These are phyloP conservation scores for Hedychridium roseum DNA, from an alignment of 2,888 invertebrate species.

Conservation along the genomic window DNA sequence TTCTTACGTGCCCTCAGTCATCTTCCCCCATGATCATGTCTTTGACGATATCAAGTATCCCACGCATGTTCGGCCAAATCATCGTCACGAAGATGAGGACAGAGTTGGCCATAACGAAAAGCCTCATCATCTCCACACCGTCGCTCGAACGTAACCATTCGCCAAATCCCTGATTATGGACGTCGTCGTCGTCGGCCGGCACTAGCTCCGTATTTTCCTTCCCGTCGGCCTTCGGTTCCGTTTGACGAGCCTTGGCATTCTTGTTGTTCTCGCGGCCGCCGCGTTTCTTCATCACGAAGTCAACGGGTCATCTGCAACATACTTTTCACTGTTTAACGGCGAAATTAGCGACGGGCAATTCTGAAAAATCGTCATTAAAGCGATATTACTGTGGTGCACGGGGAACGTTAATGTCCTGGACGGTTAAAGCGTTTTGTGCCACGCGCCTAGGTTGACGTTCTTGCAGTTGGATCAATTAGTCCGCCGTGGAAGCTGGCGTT, in stretches of 20 bases:
- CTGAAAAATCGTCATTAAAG: too few species aligned
- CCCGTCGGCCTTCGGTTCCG: conserved; percentile 20
- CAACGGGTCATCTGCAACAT: too few species aligned
- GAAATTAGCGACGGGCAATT: too few species aligned
- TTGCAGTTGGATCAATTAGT: too few species aligned
- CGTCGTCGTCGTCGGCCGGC: conserved; percentile 38
- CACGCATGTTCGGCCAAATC: conserved; percentile 77
- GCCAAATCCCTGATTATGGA: conserved; percentile 55
- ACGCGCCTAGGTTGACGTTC: too few species aligned
- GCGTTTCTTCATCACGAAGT: conserved; percentile 52
- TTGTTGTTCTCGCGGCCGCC: conserved; percentile 33
- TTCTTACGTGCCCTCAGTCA: conserved; percentile 10
- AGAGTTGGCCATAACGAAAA: conserved; percentile 83
- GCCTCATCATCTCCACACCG: conserved; percentile 78
- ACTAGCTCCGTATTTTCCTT: conserved; percentile 24
- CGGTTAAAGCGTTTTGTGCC: too few species aligned
- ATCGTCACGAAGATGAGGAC: conserved; percentile 76
- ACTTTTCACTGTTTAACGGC: too few species aligned
- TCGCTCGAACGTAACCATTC: conserved; percentile 67
- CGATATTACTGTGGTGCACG: too few species aligned
- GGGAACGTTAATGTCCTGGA: too few species aligned
- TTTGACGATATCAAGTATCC: conserved; percentile 65
- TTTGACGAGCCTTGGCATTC: conserved; percentile 30
- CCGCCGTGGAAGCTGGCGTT: too few species aligned
- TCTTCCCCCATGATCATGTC: conserved; percentile 57